Base-by-base conservation (phyloP, 2,888 invertebrate genomes). In the Drosophila meridiana region DNA sequence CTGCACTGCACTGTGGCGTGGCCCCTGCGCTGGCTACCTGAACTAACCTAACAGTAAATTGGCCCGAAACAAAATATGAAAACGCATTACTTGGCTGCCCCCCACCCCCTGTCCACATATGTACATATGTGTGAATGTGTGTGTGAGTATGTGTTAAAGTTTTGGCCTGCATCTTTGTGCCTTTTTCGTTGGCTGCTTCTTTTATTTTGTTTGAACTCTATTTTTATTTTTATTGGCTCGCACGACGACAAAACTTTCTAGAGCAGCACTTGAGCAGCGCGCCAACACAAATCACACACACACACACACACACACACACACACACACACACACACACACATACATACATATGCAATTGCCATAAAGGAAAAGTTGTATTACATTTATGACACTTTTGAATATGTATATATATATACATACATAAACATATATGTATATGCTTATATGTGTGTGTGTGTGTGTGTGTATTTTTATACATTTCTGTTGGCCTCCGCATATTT, bases 291-390 rank as follows among this genome's bases (percentile, higher is more conserved):
- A 75, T 38, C 62, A 60, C 14, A 50, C 40, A 38, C 47, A 30
- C 38, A 63, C 32, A 55, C 56, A 76, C 34, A 82, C 62, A 60
- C 14, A 50, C 40, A 38, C 47, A 30, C 38, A 63, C 32, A 55
- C 56, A 76, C 34, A 43, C 43, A 63, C 32, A 55, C 52, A 76
- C 34, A 43, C 43, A 66, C 20, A 48, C 8, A 59, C 26, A 32
- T 8, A 56, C n/a, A 32, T 47, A 45, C 43, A 32, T 30, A 50
- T 66, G 59, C 59, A 75, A 55, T 60, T 48, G 76, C 73, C 79
- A 83, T 89, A 87, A 79, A 82, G 87, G 75, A 80, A 89, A 85
- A 85, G 89, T 89, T 85, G 80, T 87, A 87, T 89, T 70, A 74
- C 65, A 65, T 78, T 68, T 68, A 42, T 56, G 36, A 89, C 85